A percentile compares a stretch with the other conserved stretches of the same genome.
phyloP scores from a whole-genome alignment of 37 sponge, comb jelly and placozoan species.

The Cliona cf. orientalis region DNA sequence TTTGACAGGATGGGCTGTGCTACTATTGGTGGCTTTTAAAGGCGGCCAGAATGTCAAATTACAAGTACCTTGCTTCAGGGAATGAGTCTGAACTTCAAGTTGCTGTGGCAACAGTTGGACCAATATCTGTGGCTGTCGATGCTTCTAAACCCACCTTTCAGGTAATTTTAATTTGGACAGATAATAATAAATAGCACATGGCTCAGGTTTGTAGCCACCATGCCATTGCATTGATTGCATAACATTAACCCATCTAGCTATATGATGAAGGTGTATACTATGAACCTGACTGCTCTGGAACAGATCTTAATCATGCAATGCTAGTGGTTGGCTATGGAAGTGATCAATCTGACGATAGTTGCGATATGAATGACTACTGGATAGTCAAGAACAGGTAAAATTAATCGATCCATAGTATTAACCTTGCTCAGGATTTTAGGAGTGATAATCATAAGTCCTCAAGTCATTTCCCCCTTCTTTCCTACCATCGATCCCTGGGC shows the following conservation, averaged over 20 bases:
- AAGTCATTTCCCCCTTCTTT: too few relatives aligned
- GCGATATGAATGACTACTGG: slow-evolving; percentile 79
- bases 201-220: too few relatives aligned
- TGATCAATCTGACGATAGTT: too few relatives aligned
- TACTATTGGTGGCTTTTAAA: too few relatives aligned
- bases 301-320: slow-evolving; percentile 44
- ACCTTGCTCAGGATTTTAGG: too few relatives aligned
- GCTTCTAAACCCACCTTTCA: too few relatives aligned
- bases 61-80: slow-evolving; percentile 50
- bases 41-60: slow-evolving; percentile 51
- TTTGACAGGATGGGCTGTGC: background rate
- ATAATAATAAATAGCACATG: too few relatives aligned
- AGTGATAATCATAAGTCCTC: too few relatives aligned
- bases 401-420: too few relatives aligned
- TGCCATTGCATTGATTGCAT: too few relatives aligned
- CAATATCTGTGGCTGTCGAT: slow-evolving; percentile 83
- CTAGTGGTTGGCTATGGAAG: slow-evolving; percentile 61
- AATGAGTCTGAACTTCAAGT: slow-evolving; percentile 77
- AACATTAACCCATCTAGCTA: slow-evolving; percentile 21
- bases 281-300: slow-evolving; percentile 47
- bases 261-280: slow-evolving; percentile 59
- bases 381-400: slow-evolving; percentile 93
- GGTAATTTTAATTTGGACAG: too few relatives aligned
- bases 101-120: slow-evolving; percentile 87
- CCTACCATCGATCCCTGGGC: too few relatives aligned